phyloP scores from a whole-genome alignment of 2,113 vertebrate genomes.

The Toxostoma redivivum region DNA sequence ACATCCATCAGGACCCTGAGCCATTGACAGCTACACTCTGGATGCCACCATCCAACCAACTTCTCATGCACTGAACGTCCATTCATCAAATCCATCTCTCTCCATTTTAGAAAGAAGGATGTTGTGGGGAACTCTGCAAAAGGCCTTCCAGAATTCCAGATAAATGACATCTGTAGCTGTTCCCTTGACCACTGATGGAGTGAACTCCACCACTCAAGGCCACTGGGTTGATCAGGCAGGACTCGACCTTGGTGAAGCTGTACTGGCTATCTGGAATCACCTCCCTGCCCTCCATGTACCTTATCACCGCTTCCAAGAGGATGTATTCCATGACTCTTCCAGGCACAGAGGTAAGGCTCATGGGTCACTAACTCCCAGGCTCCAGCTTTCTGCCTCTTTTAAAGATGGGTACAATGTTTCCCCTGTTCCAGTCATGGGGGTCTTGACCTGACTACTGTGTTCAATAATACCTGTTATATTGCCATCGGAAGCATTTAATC shows the following conservation, averaged over 20 bases:
- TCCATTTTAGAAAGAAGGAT: neutral
- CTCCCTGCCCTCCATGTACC: no score
- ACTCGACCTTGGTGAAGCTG: accelerated
- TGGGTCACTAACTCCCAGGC: neutral
- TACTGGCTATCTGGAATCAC: neutral
- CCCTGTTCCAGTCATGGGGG: neutral
- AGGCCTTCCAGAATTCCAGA: neutral
- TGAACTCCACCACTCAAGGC: neutral
- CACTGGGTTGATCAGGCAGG: neutral
- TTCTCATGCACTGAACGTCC: neutral
- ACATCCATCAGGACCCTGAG: neutral
- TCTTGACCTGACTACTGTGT: neutral
- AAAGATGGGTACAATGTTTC: neutral
- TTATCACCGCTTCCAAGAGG: neutral
- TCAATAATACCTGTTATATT: neutral
- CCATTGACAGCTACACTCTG: neutral
- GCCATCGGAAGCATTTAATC: neutral
- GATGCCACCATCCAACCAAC: neutral
- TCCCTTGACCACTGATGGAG: neutral
- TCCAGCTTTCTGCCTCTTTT: neutral
- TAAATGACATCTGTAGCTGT: neutral
- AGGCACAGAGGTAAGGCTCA: neutral
- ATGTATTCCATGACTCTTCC: neutral
- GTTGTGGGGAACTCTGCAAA: neutral
- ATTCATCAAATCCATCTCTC: neutral